Conservation (phyloP, 2,888 invertebrate genomes). For the Oxyteleia sp. region DNA sequence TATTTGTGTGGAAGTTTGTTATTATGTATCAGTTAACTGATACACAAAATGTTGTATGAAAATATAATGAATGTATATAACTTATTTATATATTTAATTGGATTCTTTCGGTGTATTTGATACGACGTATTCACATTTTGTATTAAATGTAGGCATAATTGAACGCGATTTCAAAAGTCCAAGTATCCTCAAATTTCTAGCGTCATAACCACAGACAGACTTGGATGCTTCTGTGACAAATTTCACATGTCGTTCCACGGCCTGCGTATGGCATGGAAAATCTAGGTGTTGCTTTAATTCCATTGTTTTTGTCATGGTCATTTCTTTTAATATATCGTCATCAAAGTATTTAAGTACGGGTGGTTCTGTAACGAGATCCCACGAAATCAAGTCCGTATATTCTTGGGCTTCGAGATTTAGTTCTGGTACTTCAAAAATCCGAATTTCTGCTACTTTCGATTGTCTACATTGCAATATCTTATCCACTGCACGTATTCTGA, state of each 20-base stretch:
- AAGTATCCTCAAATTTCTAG: constrained; percentile 1
- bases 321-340: too few relatives aligned
- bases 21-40: too few relatives aligned
- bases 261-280: neutral
- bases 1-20: too few relatives aligned
- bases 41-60: too few relatives aligned
- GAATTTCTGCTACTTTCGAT: neutral
- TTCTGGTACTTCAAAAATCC: constrained; percentile 6
- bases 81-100: too few relatives aligned
- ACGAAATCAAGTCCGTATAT: neutral
- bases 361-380: neutral
- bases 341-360: too few relatives aligned
- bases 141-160: neutral
- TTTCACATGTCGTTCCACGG: neutral
- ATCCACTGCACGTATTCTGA: neutral
- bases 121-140: too few relatives aligned
- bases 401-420: neutral
- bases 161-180: neutral
- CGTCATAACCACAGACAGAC: constrained; percentile 5
- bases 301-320: too few relatives aligned
- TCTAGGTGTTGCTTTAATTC: neutral
- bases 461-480: constrained; percentile 12
- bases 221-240: constrained; percentile 6
- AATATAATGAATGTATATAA: too few relatives aligned
- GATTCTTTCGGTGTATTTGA: too few relatives aligned